Conservation (phyloP, 2,888 invertebrate species). For the Volucella zonaria region DNA sequence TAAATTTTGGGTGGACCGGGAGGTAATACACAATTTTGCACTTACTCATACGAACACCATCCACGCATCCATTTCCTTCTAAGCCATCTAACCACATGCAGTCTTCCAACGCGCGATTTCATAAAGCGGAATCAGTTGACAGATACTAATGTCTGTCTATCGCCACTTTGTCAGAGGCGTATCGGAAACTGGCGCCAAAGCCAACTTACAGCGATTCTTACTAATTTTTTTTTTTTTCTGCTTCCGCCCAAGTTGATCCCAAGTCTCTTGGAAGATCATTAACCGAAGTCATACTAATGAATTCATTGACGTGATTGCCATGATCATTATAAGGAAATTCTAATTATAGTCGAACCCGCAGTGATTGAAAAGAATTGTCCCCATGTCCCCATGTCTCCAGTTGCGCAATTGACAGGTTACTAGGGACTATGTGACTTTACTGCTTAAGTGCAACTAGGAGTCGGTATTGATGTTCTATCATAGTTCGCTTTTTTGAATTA, state of each 20-base stretch:
- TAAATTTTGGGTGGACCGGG: background rate
- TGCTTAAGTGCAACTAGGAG: too few species aligned
- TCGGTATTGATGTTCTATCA: too few species aligned
- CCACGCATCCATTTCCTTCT: background rate
- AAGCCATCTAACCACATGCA: background rate
- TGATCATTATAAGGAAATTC: constrained; percentile 19
- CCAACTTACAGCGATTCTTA: constrained; percentile 6
- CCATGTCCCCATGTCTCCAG: background rate
- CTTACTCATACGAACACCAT: background rate
- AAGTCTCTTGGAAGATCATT: constrained; percentile 53
- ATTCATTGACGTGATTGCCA: constrained; percentile 24
- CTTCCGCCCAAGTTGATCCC: constrained; percentile 39
- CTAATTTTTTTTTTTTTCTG: constrained; percentile 3
- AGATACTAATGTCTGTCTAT: constrained; percentile 53
- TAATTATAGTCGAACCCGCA: constrained; percentile 26
- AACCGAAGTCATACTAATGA: constrained; percentile 52
- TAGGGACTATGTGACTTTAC: background rate
- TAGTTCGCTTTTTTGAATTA: too few species aligned
- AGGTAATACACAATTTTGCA: constrained; percentile 11
- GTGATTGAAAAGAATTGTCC: background rate
- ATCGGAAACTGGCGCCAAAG: constrained; percentile 25
- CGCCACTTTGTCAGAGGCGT: constrained; percentile 38
- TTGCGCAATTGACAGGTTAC: constrained; percentile 8
- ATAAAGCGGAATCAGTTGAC: constrained; percentile 54
- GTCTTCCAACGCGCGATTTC: constrained; percentile 15